phyloP scores from a whole-genome alignment of 2,113 vertebrate species.

The Nothocercus julius region DNA sequence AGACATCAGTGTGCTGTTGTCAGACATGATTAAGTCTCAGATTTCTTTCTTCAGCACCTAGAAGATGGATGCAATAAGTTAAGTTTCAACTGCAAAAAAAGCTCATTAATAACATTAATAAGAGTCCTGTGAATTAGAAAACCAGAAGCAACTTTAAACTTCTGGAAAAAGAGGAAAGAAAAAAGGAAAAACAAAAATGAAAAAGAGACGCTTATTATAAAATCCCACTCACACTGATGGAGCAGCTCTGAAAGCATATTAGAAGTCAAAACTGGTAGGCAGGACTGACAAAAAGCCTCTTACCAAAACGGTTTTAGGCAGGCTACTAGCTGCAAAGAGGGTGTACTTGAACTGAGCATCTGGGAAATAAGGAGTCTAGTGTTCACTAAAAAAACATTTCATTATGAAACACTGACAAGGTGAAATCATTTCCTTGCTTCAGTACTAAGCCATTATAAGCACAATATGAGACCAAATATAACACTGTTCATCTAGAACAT shows the following conservation, averaged over 20 bases:
- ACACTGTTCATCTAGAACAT: neutral
- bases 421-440: neutral
- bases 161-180: neutral
- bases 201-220: neutral
- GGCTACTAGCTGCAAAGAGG: neutral
- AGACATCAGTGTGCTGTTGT: slow-evolving; percentile 82
- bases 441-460: neutral
- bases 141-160: neutral
- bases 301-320: neutral
- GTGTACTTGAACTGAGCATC: neutral
- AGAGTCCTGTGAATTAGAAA: neutral
- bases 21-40: slow-evolving; percentile 81
- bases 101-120: neutral
- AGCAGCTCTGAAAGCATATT: neutral
- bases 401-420: neutral
- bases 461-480: neutral
- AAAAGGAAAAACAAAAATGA: neutral
- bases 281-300: neutral
- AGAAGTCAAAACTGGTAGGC: neutral
- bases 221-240: neutral
- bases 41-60: slow-evolving; percentile 40
- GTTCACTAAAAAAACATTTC: neutral
- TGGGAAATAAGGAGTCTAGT: neutral
- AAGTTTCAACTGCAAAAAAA: neutral
- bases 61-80: neutral